These are phyloP conservation scores for Drosophila watanabei DNA, from an alignment of 1,140 invertebrate species.

Conservation along the genomic window DNA sequence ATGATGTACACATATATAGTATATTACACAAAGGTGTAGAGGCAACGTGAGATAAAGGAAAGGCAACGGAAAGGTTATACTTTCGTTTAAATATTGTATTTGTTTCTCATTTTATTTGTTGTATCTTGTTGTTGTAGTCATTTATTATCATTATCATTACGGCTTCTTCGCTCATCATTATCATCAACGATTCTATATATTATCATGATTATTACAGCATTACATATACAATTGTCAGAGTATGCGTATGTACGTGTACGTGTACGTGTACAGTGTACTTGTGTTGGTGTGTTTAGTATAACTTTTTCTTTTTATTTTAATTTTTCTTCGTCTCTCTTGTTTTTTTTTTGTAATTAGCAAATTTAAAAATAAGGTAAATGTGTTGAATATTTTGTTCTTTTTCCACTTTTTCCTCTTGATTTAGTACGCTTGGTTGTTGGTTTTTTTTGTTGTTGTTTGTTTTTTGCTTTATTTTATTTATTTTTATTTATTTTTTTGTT, in stretches of 20 bases:
- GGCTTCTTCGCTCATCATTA: slow-evolving; percentile 49
- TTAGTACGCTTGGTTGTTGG: slow-evolving; percentile 10
- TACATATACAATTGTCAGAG: slow-evolving; percentile 64
- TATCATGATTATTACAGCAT: slow-evolving; percentile 70
- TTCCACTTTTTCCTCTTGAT: slow-evolving; percentile 11
- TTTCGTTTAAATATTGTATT: slow-evolving; percentile 58
- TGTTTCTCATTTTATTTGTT: slow-evolving; percentile 54
- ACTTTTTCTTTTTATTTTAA: slow-evolving; percentile 3
- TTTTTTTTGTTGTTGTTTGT: slow-evolving; percentile 7
- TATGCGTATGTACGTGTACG: slow-evolving; percentile 37
- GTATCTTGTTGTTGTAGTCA: slow-evolving; percentile 49
- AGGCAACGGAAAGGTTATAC: slow-evolving; percentile 37
- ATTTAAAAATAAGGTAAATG: slow-evolving; percentile 52
- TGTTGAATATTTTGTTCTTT: slow-evolving; percentile 19
- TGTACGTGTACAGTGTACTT: slow-evolving; percentile 12
- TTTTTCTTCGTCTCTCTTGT: neutral
- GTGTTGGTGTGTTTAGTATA: slow-evolving; percentile 31
- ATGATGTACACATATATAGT: slow-evolving; percentile 6
- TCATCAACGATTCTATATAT: slow-evolving; percentile 62
- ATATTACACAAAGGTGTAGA: neutral
- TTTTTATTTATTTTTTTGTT: slow-evolving; percentile 7
- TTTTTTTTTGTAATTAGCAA: slow-evolving; percentile 22
- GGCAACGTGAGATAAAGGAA: slow-evolving; percentile 18
- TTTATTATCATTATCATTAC: slow-evolving; percentile 62
- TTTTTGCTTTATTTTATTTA: slow-evolving; percentile 16